phyloP scores from a whole-genome alignment of 2,888 invertebrate species.

The Hypomecis atomaria region DNA sequence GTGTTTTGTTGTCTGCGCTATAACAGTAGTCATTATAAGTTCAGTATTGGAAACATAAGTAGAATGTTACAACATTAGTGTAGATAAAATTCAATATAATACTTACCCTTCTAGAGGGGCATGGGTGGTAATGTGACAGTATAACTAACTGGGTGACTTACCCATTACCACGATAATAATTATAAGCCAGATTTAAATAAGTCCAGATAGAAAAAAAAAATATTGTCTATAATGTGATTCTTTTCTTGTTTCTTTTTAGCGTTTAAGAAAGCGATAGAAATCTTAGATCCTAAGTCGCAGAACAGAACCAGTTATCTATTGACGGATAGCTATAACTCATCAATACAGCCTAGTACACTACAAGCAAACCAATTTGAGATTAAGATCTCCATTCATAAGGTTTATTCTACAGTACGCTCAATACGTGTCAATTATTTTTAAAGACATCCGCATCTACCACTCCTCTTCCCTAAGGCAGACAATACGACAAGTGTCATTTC shows the following conservation, averaged over 20 bases:
- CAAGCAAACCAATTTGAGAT: slow-evolving; percentile 7
- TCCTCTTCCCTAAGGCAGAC: slow-evolving; percentile 30
- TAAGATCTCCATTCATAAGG: background rate
- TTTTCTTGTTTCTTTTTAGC: background rate
- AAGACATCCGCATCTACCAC: slow-evolving; percentile 32
- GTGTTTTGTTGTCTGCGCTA: too few relatives aligned
- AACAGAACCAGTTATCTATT: background rate
- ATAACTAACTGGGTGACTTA: too few relatives aligned
- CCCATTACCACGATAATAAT: too few relatives aligned
- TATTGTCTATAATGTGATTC: too few relatives aligned
- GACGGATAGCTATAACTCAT: slow-evolving; percentile 2
- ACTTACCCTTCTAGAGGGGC: too few relatives aligned
- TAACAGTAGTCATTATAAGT: too few relatives aligned
- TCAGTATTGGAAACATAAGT: too few relatives aligned
- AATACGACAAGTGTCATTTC: slow-evolving; percentile 40
- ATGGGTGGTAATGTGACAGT: too few relatives aligned
- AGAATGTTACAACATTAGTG: too few relatives aligned
- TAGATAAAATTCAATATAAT: too few relatives aligned
- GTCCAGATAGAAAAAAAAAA: too few relatives aligned
- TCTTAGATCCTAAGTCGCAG: background rate
- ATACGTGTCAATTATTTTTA: slow-evolving; percentile 15
- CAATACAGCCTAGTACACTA: background rate
- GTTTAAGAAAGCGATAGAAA: background rate
- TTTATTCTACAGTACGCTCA: background rate
- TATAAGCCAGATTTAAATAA: too few relatives aligned